phyloP scores from a whole-genome alignment of 2,888 invertebrate genomes.

The Morpho achilles region DNA sequence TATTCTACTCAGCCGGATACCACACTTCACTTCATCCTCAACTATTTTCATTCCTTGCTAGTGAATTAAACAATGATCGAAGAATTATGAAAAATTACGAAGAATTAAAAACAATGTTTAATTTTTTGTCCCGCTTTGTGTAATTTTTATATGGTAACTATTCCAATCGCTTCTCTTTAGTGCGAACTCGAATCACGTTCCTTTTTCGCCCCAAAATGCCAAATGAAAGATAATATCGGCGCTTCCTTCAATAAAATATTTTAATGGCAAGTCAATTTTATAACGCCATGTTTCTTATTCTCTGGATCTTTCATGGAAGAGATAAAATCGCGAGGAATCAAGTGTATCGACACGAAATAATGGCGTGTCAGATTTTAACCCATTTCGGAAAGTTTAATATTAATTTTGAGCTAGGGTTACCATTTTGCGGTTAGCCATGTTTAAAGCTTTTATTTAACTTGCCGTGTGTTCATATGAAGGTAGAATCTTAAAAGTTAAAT shows the following conservation, averaged over 20 bases:
- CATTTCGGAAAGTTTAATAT: constrained; percentile 1
- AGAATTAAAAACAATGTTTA: no score
- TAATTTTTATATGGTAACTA: neutral
- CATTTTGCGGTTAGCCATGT: no score
- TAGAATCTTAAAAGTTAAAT: no score
- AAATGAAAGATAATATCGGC: constrained; percentile 22
- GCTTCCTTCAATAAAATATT: constrained; percentile 19
- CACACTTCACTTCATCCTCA: no score
- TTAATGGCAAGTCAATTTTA: constrained; percentile 22
- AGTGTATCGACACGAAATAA: constrained; percentile 4
- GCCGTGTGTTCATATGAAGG: no score
- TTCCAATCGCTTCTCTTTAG: constrained; percentile 16
- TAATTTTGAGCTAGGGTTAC: neutral
- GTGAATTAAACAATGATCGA: no score
- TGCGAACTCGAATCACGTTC: constrained; percentile 21
- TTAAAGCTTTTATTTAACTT: no score
- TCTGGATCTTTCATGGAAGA: constrained; percentile 9
- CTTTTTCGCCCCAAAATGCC: constrained; percentile 22
- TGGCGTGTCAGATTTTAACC: neutral
- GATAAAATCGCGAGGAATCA: constrained; percentile 6
- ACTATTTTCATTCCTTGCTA: no score
- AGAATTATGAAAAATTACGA: no score
- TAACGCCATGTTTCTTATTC: constrained; percentile 13
- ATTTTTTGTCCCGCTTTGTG: no score
- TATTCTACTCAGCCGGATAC: no score